Percentiles rank a stretch among this genome's conserved stretches.
phyloP scores from a whole-genome alignment of 2,888 invertebrate species.

The Chloroclysta siterata region DNA sequence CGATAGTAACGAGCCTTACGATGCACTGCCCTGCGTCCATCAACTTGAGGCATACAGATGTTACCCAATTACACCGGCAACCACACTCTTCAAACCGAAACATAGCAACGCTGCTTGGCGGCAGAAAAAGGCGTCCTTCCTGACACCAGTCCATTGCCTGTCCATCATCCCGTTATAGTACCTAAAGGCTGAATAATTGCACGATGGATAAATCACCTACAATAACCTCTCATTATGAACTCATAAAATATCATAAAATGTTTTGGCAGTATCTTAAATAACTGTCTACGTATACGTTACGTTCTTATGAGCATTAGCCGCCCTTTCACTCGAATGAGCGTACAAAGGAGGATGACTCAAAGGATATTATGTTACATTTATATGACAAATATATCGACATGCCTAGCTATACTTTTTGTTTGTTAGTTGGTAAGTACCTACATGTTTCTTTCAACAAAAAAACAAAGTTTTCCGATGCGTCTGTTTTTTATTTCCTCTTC shows the following conservation, averaged over 20 bases:
- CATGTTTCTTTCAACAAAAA: neutral
- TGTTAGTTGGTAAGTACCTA: slow-evolving; percentile 3
- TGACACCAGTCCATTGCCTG: no score
- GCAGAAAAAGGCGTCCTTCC: no score
- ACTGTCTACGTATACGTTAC: slow-evolving; percentile 16
- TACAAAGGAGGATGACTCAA: slow-evolving; percentile 29
- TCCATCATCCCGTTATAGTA: no score
- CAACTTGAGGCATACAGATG: no score
- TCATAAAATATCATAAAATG: neutral
- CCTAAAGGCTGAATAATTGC: no score
- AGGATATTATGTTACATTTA: slow-evolving; percentile 28
- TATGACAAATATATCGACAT: slow-evolving; percentile 16
- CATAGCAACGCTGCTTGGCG: no score
- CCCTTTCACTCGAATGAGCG: slow-evolving; percentile 22
- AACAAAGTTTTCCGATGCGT: neutral
- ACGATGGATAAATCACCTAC: neutral
- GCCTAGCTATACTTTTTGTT: slow-evolving; percentile 3
- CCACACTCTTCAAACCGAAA: no score
- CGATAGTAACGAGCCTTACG: no score
- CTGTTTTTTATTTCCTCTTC: neutral
- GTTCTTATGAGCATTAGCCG: slow-evolving; percentile 19
- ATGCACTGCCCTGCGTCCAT: no score
- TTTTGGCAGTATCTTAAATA: slow-evolving; percentile 5
- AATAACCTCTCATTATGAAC: neutral
- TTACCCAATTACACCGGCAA: no score